phyloP scores from a whole-genome alignment of 2,797 vertebrate genomes.

The Myotis vivesi region DNA sequence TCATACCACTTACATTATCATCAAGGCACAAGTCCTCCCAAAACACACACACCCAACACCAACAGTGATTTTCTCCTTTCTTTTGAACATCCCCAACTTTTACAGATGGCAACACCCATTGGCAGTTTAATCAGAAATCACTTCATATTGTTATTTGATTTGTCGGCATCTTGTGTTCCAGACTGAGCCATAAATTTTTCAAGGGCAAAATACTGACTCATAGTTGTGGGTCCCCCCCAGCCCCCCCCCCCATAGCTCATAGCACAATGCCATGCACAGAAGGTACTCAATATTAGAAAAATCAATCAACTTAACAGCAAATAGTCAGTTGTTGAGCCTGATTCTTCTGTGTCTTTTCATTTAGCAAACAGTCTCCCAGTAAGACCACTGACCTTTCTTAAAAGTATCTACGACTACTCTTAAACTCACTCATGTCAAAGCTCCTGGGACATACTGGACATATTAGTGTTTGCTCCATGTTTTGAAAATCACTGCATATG shows the following conservation, averaged over 20 bases:
- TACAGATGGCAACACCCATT: neutral
- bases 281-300: conserved; percentile 9
- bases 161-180: neutral
- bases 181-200: neutral
- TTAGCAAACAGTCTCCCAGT: neutral
- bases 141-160: neutral
- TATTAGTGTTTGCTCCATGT: neutral
- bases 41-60: neutral
- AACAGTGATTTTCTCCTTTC: neutral
- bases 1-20: neutral
- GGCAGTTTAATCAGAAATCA: neutral
- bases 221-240: neutral
- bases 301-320: neutral
- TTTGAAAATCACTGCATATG: neutral
- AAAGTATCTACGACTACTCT: neutral
- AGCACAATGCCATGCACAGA: neutral
- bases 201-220: conserved; percentile 1
- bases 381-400: neutral
- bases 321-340: neutral
- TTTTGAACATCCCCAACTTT: neutral
- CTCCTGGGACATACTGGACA: neutral
- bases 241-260: neutral
- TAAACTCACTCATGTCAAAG: neutral
- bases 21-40: neutral
- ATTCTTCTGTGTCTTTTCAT: neutral